Evolutionary conservation across 2,888 invertebrate genomes (phyloP), one percentile per base, ranked within the genome.

Genomic region (Pyrrhosoma nymphula): DNA sequence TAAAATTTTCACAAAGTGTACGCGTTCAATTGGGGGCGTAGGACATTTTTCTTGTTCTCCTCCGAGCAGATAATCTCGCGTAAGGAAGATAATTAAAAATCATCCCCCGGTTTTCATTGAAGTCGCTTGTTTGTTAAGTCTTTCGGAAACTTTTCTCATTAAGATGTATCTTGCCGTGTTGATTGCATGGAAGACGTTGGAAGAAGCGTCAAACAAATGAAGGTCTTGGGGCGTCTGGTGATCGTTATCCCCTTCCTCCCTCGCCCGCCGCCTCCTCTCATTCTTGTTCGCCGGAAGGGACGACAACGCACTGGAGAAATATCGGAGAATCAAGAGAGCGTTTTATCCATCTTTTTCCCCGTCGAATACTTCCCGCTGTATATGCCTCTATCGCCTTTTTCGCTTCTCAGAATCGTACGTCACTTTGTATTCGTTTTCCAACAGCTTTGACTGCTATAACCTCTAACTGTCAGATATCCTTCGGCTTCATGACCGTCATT

Each of bases 31-130:
- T 14, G 14, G 35, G 69, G 69, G n/a, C 69, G 35, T 14, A 82
- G 26, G 82, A 82, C 82, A 82, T 82, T 82, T 82, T 82, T 35
- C 82, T 82, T 82, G 82, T 82, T 82, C 82, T 82, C 82, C 82
- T 35, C 35, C 12, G 30, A 14, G 82, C 30, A n/a, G 82, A 82
- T 82, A 82, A 82, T 82, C 82, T 82, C 82, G 82, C 82, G 82
- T 35, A 82, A 82, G 82, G 82, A 82, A 82, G 82, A 82, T 82
- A 82, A 82, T 82, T 82, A 82, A 82, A 82, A 82, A 82, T 82
- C 82, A 82, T 82, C 16, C 82, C 82, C 82, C 82, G 82, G 35
- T 35, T 82, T 82, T 35, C 35, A 82, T 82, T 35, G 82, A 82
- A 82, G 82, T 82, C 82, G 82, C 82, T 82, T 82, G 82, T 82